A percentile compares a stretch with the other conserved stretches of the same genome.
These are phyloP conservation scores for Ormyrus thymus DNA, from an alignment of 2,888 invertebrate species.

Conservation along the genomic window DNA sequence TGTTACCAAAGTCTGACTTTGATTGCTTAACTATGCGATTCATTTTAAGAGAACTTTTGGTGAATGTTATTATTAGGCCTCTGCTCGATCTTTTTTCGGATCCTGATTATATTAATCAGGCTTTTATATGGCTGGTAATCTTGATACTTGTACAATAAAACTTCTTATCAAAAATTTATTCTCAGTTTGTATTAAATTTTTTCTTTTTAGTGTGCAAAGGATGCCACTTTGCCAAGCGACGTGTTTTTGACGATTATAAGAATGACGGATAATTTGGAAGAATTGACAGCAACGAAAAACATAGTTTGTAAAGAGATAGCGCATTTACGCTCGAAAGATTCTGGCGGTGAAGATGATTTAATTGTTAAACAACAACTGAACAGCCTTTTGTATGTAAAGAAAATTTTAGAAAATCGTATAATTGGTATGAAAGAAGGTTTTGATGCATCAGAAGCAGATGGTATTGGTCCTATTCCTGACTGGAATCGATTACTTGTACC, in stretches of 20 bases:
- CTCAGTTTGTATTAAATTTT: not conserved
- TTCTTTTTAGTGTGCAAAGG: constrained; percentile 84
- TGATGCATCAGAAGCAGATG: constrained; percentile 76
- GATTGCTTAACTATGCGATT: constrained; percentile 87
- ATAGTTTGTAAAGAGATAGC: constrained; percentile 89
- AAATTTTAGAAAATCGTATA: constrained; percentile 83
- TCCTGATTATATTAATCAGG: constrained; percentile 94
- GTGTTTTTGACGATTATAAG: constrained; percentile 89
- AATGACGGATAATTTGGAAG: constrained; percentile 87
- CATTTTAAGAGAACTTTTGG: constrained; percentile 85
- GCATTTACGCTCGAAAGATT: constrained; percentile 87
- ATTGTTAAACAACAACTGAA: constrained; percentile 90
- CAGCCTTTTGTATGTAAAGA: constrained; percentile 87
- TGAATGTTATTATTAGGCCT: constrained; percentile 84
- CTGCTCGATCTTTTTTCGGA: constrained; percentile 85
- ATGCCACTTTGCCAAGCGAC: constrained; percentile 86
- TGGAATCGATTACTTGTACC: constrained; percentile 74
- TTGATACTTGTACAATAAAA: not conserved
- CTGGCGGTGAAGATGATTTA: constrained; percentile 89
- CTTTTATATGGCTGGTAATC: constrained; percentile 89
- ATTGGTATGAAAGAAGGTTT: constrained; percentile 75
- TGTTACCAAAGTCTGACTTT: constrained; percentile 90
- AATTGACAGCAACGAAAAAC: constrained; percentile 87
- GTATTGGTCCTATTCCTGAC: constrained; percentile 69
- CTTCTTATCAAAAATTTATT: too few species aligned